These are phyloP conservation scores for Maccullochella peelii DNA, from an alignment of 2,113 vertebrate genomes.

Conservation along the genomic window DNA sequence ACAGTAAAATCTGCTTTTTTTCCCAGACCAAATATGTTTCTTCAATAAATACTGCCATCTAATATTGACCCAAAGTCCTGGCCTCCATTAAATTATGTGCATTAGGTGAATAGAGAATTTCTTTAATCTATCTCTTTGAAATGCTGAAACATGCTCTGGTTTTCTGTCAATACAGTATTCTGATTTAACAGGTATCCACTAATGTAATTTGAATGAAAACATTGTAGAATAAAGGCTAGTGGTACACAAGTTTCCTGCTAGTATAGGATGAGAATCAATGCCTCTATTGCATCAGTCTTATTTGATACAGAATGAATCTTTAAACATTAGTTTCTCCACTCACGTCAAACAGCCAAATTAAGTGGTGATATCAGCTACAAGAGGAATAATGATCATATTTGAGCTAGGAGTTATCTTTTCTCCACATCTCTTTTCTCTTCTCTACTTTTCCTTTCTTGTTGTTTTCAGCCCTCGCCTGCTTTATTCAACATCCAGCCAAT, in stretches of 20 bases:
- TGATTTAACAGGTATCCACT: neutral
- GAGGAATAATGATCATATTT: no score
- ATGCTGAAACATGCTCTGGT: neutral
- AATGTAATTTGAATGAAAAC: neutral
- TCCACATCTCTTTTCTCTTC: no score
- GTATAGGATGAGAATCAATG: neutral
- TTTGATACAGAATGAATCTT: neutral
- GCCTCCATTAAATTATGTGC: neutral
- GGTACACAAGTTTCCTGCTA: neutral
- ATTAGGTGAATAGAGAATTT: neutral
- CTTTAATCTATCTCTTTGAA: neutral
- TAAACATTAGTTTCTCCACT: neutral
- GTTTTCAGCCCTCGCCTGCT: neutral
- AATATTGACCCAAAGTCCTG: slow-evolving; percentile 2
- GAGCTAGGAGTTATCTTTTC: neutral
- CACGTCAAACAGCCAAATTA: no score
- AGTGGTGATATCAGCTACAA: no score
- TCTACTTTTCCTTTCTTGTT: neutral
- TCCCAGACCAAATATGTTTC: neutral
- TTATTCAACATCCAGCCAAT: slow-evolving; percentile 27
- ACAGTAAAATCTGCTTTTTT: neutral
- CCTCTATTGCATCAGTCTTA: neutral
- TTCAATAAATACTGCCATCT: neutral
- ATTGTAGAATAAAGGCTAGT: neutral
- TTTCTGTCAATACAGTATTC: neutral